Evolutionary conservation across 1,140 invertebrate genomes (phyloP).

Genomic region (Triops cancriformis): DNA sequence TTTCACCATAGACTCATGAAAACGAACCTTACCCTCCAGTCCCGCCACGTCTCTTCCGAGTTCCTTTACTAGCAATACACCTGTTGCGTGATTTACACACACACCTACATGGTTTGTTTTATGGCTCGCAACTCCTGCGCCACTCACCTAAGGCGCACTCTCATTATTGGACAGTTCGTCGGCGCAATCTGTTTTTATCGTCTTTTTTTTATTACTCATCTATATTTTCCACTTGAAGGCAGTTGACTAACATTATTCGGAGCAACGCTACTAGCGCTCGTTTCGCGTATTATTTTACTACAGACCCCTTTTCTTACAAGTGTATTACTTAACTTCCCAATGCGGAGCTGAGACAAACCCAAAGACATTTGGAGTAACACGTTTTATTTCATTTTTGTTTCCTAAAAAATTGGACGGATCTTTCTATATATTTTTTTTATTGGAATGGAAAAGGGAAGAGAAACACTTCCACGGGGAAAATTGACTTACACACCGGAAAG

Average conservation of each 20-base stretch:
- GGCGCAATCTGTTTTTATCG: background rate
- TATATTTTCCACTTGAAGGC: background rate
- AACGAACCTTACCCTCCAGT: no score
- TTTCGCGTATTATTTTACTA: background rate
- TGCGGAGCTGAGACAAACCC: background rate
- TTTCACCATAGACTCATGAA: background rate
- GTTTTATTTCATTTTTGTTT: background rate
- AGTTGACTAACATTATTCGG: no score
- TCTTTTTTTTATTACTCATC: background rate
- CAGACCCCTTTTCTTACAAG: background rate
- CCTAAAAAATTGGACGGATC: no score
- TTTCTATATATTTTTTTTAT: no score
- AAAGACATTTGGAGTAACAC: background rate
- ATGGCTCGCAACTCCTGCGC: background rate
- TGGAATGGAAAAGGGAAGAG: no score
- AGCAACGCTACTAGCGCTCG: background rate
- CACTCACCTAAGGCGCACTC: background rate
- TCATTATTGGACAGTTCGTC: background rate
- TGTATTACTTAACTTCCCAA: background rate
- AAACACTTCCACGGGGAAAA: no score
- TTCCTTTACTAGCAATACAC: background rate
- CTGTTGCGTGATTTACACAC: constrained; percentile 2
- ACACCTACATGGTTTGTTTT: background rate
- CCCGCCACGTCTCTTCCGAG: no score
- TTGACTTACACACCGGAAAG: no score